Percentiles rank a stretch among this genome's conserved stretches.
These are phyloP conservation scores for Drosophila ustulata DNA, from an alignment of 2,888 invertebrate genomes.

Conservation along the genomic window DNA sequence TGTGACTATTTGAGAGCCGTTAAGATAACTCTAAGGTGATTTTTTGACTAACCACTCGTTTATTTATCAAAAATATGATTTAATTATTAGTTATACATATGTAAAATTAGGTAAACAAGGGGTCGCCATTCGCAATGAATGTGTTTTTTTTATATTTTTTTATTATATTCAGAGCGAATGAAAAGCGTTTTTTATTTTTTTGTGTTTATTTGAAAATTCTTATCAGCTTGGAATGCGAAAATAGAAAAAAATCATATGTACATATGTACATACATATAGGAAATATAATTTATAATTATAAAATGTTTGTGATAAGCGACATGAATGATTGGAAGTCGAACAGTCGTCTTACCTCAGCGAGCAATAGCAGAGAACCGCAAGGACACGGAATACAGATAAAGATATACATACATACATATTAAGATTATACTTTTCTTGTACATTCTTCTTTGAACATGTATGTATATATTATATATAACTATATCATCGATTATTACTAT, in stretches of 20 bases:
- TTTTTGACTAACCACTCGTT: not conserved
- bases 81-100: no score
- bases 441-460: not conserved
- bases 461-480: not conserved
- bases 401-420: not conserved
- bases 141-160: no score
- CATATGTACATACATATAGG: not conserved
- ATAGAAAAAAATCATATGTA: not conserved
- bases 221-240: conserved; percentile 19
- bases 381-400: conserved; percentile 7
- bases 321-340: conserved; percentile 24
- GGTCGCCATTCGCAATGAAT: no score
- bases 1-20: not conserved
- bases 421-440: not conserved
- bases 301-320: conserved; percentile 28
- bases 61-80: no score
- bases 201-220: conserved; percentile 1
- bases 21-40: not conserved
- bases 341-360: not conserved
- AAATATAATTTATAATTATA: conserved; percentile 5
- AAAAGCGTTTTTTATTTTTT: no score
- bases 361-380: not conserved
- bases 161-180: no score
- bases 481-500: not conserved
- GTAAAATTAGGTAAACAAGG: no score